A percentile compares a stretch with the other conserved stretches of the same genome.
Evolutionary conservation across 2,888 invertebrate species (phyloP).

Genomic region (Biston stratarius): DNA sequence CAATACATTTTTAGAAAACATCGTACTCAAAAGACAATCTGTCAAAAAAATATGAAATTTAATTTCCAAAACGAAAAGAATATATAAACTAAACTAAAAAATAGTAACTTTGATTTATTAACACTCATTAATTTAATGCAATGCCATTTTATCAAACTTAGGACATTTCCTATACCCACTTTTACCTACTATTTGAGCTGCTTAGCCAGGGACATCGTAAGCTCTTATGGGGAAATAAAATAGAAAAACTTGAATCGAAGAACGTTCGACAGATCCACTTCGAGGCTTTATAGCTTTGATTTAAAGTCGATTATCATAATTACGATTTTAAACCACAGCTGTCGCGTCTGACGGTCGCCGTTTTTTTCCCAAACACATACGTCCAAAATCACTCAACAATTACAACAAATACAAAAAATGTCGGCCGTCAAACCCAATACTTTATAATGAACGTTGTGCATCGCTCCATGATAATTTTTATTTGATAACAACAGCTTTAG

Average conservation of each 20-base stretch:
- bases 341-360: conserved; percentile 34
- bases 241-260: not conserved
- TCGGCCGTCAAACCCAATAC: conserved; percentile 33
- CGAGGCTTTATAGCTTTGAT: conserved; percentile 17
- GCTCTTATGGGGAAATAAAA: not conserved
- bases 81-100: not conserved
- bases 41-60: no score
- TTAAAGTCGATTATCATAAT: conserved; percentile 12
- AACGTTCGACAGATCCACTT: conserved; percentile 32
- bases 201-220: not conserved
- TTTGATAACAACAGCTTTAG: conserved; percentile 38
- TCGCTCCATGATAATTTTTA: conserved; percentile 22
- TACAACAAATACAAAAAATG: conserved; percentile 32
- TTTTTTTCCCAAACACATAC: conserved; percentile 32
- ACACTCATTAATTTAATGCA: no score
- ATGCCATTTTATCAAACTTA: no score
- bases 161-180: no score
- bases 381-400: conserved; percentile 32
- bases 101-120: no score
- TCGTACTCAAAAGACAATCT: not conserved
- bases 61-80: not conserved
- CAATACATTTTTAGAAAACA: not conserved
- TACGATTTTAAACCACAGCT: conserved; percentile 24
- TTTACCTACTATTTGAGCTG: no score
- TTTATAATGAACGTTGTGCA: conserved; percentile 24